Conservation (phyloP, 2,797 vertebrate species). For the Periophthalmus magnuspinnatus region DNA sequence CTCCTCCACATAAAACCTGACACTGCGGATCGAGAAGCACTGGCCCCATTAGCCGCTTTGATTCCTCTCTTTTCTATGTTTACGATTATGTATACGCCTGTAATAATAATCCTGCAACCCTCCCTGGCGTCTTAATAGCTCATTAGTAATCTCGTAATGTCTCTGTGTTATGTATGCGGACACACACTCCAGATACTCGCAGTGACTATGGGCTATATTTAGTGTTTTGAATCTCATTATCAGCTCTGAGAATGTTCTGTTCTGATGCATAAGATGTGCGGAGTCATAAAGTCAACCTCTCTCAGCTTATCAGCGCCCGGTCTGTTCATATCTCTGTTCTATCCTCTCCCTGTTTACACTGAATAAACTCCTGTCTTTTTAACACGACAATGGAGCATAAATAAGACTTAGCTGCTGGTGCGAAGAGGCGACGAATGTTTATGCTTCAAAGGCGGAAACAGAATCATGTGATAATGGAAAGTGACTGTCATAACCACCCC, state of each 20-base stretch:
- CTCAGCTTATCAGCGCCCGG: constrained; percentile 14
- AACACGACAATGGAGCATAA: constrained; percentile 45
- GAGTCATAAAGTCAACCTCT: constrained; percentile 13
- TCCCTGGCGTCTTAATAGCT: background rate
- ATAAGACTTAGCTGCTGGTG: constrained; percentile 44
- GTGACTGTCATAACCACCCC: constrained; percentile 52
- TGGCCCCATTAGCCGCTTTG: background rate
- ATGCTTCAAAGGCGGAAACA: constrained; percentile 52
- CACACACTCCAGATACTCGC: constrained; percentile 10
- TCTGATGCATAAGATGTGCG: constrained; percentile 11
- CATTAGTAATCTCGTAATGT: constrained; percentile 20
- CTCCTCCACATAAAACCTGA: constrained; percentile 9
- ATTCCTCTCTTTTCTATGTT: constrained; percentile 5
- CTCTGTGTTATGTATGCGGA: constrained; percentile 15
- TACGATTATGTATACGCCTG: background rate
- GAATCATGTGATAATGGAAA: constrained; percentile 72
- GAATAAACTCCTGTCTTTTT: constrained; percentile 29
- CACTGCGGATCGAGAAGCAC: background rate
- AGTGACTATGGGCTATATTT: constrained; percentile 24
- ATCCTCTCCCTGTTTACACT: constrained; percentile 25
- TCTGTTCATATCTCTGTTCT: constrained; percentile 14
- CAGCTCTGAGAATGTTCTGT: constrained; percentile 11
- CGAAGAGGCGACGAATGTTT: constrained; percentile 48
- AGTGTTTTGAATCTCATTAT: constrained; percentile 31
- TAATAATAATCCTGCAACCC: constrained; percentile 6